A percentile compares a stretch with the other conserved stretches of the same genome.
These are phyloP conservation scores for Aporophyla nigra DNA, from an alignment of 2,888 invertebrate species.

Conservation along the genomic window DNA sequence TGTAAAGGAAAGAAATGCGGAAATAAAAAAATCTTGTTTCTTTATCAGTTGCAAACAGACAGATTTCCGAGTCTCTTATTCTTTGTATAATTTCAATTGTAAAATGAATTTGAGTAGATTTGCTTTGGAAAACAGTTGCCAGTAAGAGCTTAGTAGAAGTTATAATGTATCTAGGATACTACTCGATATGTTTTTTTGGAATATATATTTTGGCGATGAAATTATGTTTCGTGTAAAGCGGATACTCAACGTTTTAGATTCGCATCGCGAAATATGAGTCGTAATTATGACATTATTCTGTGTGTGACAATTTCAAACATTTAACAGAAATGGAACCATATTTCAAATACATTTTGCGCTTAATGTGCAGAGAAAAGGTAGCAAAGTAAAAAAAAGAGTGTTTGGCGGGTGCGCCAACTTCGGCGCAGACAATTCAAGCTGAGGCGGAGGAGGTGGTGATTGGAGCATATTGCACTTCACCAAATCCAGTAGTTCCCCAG, in stretches of 20 bases:
- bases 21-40: neutral
- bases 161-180: neutral
- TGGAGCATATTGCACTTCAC: no score
- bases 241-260: neutral
- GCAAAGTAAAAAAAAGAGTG: no score
- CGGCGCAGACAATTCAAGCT: no score
- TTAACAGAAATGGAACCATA: neutral
- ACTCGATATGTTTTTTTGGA: neutral
- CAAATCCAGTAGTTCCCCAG: no score
- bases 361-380: neutral
- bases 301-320: no score
- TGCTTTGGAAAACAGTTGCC: neutral
- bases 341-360: neutral
- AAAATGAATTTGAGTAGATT: conserved; percentile 6
- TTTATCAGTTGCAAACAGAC: neutral
- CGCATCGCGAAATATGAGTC: no score
- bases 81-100: neutral
- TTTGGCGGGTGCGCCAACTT: no score
- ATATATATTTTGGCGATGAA: neutral
- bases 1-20: rapidly evolving
- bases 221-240: neutral
- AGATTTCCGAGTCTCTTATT: neutral
- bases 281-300: no score
- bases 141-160: neutral
- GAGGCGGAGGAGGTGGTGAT: no score